Conservation (phyloP, 1,140 invertebrate genomes). For the Drosophila biarmipes region DNA sequence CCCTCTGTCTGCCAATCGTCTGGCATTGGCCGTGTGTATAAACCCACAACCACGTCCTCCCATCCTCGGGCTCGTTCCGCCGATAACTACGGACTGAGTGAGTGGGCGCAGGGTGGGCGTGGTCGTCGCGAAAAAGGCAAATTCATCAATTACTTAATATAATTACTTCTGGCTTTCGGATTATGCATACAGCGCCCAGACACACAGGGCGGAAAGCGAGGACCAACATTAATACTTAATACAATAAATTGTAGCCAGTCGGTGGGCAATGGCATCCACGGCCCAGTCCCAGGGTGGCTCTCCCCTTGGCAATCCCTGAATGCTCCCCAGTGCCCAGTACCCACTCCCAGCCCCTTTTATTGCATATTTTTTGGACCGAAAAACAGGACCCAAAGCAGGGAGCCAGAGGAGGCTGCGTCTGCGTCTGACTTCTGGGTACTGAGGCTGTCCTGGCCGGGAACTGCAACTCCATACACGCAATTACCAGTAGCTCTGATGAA, state of each 20-base stretch:
- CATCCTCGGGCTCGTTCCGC: background rate
- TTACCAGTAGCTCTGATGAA: constrained; percentile 82
- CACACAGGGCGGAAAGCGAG: constrained; percentile 23
- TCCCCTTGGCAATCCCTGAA: background rate
- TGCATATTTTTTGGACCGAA: constrained; percentile 61
- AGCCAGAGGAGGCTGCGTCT: constrained; percentile 17
- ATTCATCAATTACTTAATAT: constrained; percentile 84
- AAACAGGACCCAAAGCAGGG: constrained; percentile 38
- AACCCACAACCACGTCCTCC: background rate
- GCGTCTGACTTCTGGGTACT: constrained; percentile 38
- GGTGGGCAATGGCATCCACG: constrained; percentile 63
- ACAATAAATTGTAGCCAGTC: constrained; percentile 83
- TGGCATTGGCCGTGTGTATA: constrained; percentile 42
- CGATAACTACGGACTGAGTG: background rate
- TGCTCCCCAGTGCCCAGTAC: constrained; percentile 3
- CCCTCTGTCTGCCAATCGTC: constrained; percentile 54
- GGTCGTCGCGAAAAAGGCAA: constrained; percentile 72
- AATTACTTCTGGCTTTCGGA: constrained; percentile 83
- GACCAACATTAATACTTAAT: constrained; percentile 79
- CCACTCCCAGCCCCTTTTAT: constrained; percentile 22
- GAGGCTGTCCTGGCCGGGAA: constrained; percentile 20
- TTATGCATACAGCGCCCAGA: constrained; percentile 69
- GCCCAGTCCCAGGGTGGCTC: constrained; percentile 3
- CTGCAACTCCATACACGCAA: constrained; percentile 71
- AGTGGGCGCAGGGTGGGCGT: background rate